Evolutionary conservation across 2,113 vertebrate genomes (phyloP).

Genomic region (Sphyrna mokarran): DNA sequence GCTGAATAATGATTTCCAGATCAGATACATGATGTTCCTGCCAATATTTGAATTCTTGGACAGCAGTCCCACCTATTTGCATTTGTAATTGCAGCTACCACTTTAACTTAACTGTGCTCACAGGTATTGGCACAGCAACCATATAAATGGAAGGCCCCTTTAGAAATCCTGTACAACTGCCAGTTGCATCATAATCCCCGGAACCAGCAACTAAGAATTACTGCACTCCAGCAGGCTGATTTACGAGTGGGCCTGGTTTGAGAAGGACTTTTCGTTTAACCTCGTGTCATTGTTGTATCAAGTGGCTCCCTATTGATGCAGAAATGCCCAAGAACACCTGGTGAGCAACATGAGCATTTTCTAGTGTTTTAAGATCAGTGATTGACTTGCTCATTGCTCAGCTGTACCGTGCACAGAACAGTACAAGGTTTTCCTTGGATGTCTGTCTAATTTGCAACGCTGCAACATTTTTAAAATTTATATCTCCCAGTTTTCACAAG

Average conservation of each 20-base stretch:
- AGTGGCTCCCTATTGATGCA: background rate
- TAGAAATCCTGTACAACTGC: background rate
- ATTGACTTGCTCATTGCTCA: background rate
- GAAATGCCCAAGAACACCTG: background rate
- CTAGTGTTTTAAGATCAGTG: background rate
- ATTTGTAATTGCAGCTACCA: background rate
- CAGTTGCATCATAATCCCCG: background rate
- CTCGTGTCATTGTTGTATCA: background rate
- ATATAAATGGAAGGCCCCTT: background rate
- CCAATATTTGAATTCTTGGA: background rate
- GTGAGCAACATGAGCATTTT: background rate
- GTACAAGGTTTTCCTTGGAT: too few species aligned
- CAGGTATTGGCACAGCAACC: background rate
- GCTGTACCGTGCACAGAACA: background rate
- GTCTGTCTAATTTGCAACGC: background rate
- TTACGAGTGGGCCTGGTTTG: background rate
- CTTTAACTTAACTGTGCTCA: background rate
- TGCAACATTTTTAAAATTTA: background rate
- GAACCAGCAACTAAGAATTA: background rate
- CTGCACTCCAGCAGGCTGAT: background rate
- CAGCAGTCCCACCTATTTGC: background rate
- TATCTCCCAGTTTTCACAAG: background rate
- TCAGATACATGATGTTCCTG: background rate
- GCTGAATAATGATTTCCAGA: background rate
- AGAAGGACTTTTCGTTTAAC: background rate